Base-by-base conservation (phyloP, 2,888 invertebrate species). In the Caenorhabditis sp. region DNA sequence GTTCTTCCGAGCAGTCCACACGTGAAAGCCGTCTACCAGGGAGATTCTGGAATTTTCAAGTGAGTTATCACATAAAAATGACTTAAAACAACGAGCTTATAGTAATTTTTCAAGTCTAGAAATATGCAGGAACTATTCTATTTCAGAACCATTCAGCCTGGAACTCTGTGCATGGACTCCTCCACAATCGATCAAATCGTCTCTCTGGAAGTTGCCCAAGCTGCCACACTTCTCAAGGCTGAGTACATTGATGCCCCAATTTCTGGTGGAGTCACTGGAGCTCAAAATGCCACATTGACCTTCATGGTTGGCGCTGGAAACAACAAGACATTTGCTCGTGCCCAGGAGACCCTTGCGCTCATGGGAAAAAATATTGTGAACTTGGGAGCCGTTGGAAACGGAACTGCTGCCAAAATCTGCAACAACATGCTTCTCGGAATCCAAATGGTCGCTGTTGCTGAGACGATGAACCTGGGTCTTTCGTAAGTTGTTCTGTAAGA, bases 181-280 rank as follows among this genome's bases (percentile, higher is more conserved):
- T 97, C 97, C 86, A 99, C 99, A 44, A 96, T 98, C 61, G 97
- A 97, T 92, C 97, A 98, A 6, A 94, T 94, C 62, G 95, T 96
- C 2, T 95, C 97, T 0, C 50, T 85, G n/a, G 85, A 85, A 56
- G 80, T 85, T 1, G 94, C 94, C 44, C 92, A 92, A 56, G 92
- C 94, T 37, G 95, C 96, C 2, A 93, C 93, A 35, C 94, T 94
- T 47, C 95, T 94, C 82, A 95, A 95, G 0, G 94, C 95, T 0
- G 93, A 94, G 9, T 99, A 96, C 92, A 93, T 98, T 65, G 99
- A 99, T 93, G 96, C 97, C 0, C 99, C 99, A 4, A 98, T 99
- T 0, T 98, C 98, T 11, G 99, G 99, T 93, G 99, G 97, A 22
- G 89, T 90, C n/a, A 85, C 95, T 92, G 98, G 97, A 1, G 99